phyloP scores from a whole-genome alignment of 2,797 vertebrate species.

The Pygocentrus nattereri region DNA sequence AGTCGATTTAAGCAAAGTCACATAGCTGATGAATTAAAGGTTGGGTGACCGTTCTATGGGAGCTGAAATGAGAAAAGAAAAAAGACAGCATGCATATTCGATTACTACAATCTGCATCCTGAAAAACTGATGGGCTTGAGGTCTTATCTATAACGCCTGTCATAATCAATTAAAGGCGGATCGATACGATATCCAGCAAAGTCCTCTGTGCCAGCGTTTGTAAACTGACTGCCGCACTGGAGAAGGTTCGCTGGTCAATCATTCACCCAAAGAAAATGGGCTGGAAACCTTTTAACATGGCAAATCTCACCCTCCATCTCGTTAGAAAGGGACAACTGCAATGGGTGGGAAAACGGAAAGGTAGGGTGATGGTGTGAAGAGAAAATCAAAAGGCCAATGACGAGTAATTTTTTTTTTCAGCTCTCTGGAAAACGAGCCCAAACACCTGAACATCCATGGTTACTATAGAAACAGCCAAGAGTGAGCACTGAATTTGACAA shows the following conservation, averaged over 20 bases:
- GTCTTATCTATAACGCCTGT: slow-evolving; percentile 11
- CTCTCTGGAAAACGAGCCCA: slow-evolving; percentile 11
- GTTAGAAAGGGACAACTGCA: slow-evolving; percentile 18
- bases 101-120: background rate
- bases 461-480: slow-evolving; percentile 57
- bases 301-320: slow-evolving; percentile 7
- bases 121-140: background rate
- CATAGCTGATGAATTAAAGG: slow-evolving; percentile 1
- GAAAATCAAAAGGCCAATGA: slow-evolving; percentile 39
- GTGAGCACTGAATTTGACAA: slow-evolving; percentile 29
- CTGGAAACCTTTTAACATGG: slow-evolving; percentile 40
- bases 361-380: background rate
- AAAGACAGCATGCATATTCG: background rate
- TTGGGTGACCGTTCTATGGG: background rate
- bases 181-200: slow-evolving; percentile 17
- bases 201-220: slow-evolving; percentile 10
- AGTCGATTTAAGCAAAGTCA: slow-evolving; percentile 59
- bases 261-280: slow-evolving; percentile 26
- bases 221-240: slow-evolving; percentile 27
- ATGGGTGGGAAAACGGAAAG: background rate
- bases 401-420: background rate
- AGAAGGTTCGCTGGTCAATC: slow-evolving; percentile 30
- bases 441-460: slow-evolving; percentile 38
- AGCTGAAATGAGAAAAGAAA: background rate
- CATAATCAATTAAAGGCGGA: slow-evolving; percentile 38